Percentiles rank a stretch among this genome's conserved stretches.
Evolutionary conservation across 1,140 invertebrate species (phyloP).

Genomic region (Neodiprion lecontei): DNA sequence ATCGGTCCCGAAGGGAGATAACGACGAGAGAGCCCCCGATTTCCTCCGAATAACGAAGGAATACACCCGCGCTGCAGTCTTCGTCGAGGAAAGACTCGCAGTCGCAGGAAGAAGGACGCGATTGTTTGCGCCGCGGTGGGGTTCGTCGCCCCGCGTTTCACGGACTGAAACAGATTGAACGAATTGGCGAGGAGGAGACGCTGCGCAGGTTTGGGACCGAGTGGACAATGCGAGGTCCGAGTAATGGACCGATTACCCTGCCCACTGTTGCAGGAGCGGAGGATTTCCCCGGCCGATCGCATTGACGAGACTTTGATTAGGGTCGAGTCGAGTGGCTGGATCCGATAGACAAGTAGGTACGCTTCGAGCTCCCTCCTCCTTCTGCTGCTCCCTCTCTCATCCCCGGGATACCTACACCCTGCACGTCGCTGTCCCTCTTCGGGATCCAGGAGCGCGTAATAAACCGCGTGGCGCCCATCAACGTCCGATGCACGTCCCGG

Average conservation of each 20-base stretch:
- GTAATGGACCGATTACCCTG: constrained; percentile 63
- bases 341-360: constrained; percentile 52
- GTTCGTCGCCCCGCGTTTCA: no score
- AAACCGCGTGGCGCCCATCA: no score
- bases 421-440: no score
- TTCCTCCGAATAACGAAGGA: not conserved
- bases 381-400: no score
- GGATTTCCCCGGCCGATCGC: constrained; percentile 41
- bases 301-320: constrained; percentile 65
- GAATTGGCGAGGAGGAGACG: not conserved
- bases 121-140: not conserved
- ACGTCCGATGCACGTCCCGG: no score
- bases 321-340: constrained; percentile 56
- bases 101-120: not conserved
- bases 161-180: not conserved
- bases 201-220: constrained; percentile 33
- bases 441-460: no score
- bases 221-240: constrained; percentile 53
- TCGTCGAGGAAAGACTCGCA: not conserved
- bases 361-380: no score
- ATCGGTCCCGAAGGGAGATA: not conserved
- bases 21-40: not conserved
- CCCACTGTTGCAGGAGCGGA: constrained; percentile 29
- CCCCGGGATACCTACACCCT: no score
- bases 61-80: no score